Evolutionary conservation across 2,797 vertebrate species (phyloP).

Genomic region (Chiloscyllium punctatum): DNA sequence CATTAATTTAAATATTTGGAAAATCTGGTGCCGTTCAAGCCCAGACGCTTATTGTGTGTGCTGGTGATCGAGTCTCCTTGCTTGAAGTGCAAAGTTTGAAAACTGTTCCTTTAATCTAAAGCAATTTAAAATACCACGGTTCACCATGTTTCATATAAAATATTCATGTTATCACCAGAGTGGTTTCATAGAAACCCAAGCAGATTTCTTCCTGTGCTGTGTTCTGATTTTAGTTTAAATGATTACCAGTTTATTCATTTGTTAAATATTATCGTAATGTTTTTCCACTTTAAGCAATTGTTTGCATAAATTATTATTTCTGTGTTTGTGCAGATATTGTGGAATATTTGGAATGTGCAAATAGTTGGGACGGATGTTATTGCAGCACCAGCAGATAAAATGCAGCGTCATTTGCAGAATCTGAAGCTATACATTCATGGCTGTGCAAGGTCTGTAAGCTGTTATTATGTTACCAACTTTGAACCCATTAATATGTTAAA

Average conservation of each 20-base stretch:
- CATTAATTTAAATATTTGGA: conserved; percentile 16
- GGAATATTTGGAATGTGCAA: neutral
- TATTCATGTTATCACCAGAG: neutral
- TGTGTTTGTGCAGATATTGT: neutral
- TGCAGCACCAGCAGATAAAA: neutral
- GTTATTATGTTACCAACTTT: neutral
- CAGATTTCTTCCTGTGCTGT: neutral
- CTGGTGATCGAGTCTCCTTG: neutral
- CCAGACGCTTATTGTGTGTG: neutral
- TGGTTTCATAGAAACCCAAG: neutral
- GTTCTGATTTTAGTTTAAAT: neutral
- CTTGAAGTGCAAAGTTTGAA: neutral
- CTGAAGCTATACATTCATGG: neutral
- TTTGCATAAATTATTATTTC: neutral
- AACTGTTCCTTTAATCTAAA: neutral
- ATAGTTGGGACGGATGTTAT: neutral
- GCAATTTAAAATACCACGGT: neutral
- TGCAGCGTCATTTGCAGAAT: neutral
- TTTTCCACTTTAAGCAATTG: neutral
- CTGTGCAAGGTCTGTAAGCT: neutral
- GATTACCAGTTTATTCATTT: neutral
- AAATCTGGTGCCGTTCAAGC: neutral
- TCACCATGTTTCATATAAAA: conserved; percentile 17
- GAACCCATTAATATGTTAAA: neutral
- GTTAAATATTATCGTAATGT: neutral